Conservation (phyloP, 2,888 invertebrate genomes). For the Ecliptopera silaceata region DNA sequence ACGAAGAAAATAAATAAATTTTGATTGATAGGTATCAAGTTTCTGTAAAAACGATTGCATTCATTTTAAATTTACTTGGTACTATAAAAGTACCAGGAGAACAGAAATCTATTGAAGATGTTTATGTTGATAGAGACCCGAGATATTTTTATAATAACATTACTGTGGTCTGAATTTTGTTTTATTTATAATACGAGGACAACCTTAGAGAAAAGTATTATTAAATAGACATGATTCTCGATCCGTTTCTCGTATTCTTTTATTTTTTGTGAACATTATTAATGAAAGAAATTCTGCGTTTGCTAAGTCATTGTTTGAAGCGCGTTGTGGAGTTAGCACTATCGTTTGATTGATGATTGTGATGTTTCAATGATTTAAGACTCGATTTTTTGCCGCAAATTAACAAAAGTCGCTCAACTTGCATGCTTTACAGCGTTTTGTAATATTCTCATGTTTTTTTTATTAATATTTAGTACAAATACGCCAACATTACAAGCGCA, state of each 20-base stretch:
- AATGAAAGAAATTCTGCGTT: slow-evolving; percentile 50
- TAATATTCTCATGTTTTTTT: too few species aligned
- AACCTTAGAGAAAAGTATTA: slow-evolving; percentile 7
- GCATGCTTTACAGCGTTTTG: too few species aligned
- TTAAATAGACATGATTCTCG: slow-evolving; percentile 17
- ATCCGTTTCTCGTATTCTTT: slow-evolving; percentile 27
- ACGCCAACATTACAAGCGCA: too few species aligned
- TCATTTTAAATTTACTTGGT: too few species aligned
- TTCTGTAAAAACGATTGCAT: too few species aligned
- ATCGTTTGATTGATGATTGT: slow-evolving; percentile 59
- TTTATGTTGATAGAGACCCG: too few species aligned
- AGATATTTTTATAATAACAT: background rate
- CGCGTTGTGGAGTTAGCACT: slow-evolving; percentile 42
- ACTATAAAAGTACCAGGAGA: too few species aligned
- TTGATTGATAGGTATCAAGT: too few species aligned
- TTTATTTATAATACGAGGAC: slow-evolving; percentile 15
- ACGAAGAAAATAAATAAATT: too few species aligned
- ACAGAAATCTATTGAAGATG: too few species aligned
- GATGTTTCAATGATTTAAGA: background rate
- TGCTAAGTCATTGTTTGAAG: slow-evolving; percentile 54
- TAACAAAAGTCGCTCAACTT: too few species aligned
- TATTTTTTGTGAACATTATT: slow-evolving; percentile 38
- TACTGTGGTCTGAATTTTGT: background rate
- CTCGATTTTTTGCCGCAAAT: slow-evolving; percentile 10
- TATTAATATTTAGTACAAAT: too few species aligned